A percentile compares a stretch with the other conserved stretches of the same genome.
Evolutionary conservation across 2,113 vertebrate genomes (phyloP).

Genomic region (Xyrauchen texanus): DNA sequence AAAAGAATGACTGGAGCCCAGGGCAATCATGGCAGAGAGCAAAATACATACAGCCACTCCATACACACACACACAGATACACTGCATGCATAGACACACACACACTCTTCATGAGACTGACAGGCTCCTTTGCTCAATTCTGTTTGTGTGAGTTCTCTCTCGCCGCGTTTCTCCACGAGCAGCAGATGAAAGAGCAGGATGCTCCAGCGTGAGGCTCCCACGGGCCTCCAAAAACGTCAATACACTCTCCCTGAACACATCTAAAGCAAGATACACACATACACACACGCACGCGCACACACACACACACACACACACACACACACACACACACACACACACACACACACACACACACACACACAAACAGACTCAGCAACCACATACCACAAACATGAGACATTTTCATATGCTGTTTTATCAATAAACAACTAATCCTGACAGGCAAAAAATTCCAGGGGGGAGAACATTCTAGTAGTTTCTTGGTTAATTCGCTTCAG

Average conservation of each 20-base stretch:
- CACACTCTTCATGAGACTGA: conserved; percentile 34
- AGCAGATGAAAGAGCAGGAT: conserved; percentile 61
- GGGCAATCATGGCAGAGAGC: conserved; percentile 43
- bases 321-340: conserved; percentile 40
- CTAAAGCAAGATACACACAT: conserved; percentile 44
- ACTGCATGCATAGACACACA: conserved; percentile 35
- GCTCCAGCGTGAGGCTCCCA: conserved; percentile 63
- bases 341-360: conserved; percentile 36
- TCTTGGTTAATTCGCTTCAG: conserved; percentile 1
- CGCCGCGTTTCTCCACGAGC: conserved; percentile 53
- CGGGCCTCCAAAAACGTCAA: conserved; percentile 50
- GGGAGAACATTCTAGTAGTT: conserved; percentile 19
- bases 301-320: conserved; percentile 12
- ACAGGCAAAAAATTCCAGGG: neutral
- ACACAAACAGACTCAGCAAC: conserved; percentile 18
- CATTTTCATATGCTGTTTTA: neutral
- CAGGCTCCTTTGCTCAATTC: conserved; percentile 53
- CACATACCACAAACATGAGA: conserved; percentile 30
- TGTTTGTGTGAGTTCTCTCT: conserved; percentile 56
- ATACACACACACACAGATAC: neutral
- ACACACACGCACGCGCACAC: conserved; percentile 42
- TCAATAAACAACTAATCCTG: conserved; percentile 15
- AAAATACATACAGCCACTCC: conserved; percentile 43
- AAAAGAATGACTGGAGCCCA: conserved; percentile 34
- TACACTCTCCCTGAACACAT: conserved; percentile 52